Conservation (phyloP, 2,888 invertebrate species). For the Eudemis profundana region DNA sequence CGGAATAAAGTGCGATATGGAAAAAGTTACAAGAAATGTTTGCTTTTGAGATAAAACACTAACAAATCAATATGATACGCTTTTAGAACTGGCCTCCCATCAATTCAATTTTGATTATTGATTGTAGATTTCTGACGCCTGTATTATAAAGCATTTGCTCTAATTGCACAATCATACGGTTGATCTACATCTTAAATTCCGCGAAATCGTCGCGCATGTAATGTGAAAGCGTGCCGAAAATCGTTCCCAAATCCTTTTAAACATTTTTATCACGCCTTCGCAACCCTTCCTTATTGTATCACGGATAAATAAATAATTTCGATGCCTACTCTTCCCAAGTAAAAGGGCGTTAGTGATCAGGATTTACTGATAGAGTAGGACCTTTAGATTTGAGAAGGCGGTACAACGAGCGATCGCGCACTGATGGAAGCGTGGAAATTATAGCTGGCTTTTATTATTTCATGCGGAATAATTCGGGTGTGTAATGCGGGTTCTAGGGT, state of each 20-base stretch:
- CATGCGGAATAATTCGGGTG: constrained; percentile 18
- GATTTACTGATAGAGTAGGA: background rate
- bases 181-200: background rate
- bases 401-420: background rate
- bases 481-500: constrained; percentile 2
- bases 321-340: background rate
- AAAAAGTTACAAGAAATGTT: too few species aligned
- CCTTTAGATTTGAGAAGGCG: background rate
- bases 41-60: too few species aligned
- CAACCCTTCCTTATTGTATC: constrained; percentile 26
- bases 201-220: constrained; percentile 13
- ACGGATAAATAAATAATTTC: constrained; percentile 31
- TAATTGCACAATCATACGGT: background rate
- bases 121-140: too few species aligned
- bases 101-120: too few species aligned
- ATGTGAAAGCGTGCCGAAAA: constrained; percentile 10
- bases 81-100: too few species aligned
- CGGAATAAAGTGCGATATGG: too few species aligned
- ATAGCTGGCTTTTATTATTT: constrained; percentile 13
- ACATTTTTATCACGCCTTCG: constrained; percentile 32
- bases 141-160: too few species aligned
- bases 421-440: constrained; percentile 20
- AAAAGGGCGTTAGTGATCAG: background rate
- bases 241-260: constrained; percentile 19
- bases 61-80: too few species aligned